phyloP scores from a whole-genome alignment of 2,113 vertebrate species.

The Solea senegalensis region DNA sequence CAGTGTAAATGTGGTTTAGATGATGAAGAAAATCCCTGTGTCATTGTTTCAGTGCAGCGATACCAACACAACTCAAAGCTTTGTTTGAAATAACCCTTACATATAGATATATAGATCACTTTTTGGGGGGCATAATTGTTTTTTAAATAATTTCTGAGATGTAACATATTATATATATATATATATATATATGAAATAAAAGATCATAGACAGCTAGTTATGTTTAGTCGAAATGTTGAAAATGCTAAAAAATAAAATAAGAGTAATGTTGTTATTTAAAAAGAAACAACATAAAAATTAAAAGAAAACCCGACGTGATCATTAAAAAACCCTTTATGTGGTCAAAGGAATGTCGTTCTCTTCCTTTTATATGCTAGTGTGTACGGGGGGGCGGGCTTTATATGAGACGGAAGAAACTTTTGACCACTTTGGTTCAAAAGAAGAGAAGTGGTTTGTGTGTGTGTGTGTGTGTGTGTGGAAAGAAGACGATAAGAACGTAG shows the following conservation, averaged over 20 bases:
- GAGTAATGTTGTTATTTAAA: conserved; percentile 64
- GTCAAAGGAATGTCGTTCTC: conserved; percentile 64
- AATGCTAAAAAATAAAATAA: conserved; percentile 27
- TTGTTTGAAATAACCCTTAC: neutral
- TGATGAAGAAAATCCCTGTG: conserved; percentile 34
- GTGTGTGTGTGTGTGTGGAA: conserved; percentile 31
- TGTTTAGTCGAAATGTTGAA: conserved; percentile 69
- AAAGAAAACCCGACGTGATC: conserved; percentile 3
- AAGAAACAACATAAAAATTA: conserved; percentile 8
- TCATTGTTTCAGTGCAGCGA: conserved; percentile 56
- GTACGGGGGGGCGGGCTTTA: conserved; percentile 57
- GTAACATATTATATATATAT: conserved; percentile 64
- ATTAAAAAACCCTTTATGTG: conserved; percentile 49
- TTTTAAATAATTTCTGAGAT: conserved; percentile 56
- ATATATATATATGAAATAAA: conserved; percentile 15
- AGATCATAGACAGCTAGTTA: conserved; percentile 66
- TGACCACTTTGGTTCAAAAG: conserved; percentile 45
- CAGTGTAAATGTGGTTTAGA: conserved; percentile 37
- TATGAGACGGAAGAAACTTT: conserved; percentile 46
- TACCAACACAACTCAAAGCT: conserved; percentile 50
- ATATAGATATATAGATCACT: too few relatives aligned
- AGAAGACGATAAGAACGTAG: conserved; percentile 9
- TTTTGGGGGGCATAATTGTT: neutral
- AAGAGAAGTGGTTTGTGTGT: conserved; percentile 36
- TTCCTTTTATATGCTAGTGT: conserved; percentile 75